Conservation (phyloP, 1,140 invertebrate species). For the Latrodectus geometricus region DNA sequence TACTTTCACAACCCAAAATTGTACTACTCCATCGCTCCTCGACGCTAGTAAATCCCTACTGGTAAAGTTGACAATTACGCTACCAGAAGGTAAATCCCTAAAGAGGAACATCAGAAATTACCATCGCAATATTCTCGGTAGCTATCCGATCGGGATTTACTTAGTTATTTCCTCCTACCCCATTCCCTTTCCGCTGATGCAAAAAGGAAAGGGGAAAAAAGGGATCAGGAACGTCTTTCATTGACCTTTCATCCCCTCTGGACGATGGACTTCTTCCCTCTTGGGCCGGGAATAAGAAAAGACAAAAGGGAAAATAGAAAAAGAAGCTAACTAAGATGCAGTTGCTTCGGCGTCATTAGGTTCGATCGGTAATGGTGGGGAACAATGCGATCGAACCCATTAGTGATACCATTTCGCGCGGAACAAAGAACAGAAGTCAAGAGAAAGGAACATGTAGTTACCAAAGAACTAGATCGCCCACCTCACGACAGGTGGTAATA, state of each 20-base stretch:
- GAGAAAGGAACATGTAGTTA: slow-evolving; percentile 29
- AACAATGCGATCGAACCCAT: slow-evolving; percentile 48
- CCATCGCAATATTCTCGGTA: no score
- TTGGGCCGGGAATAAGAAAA: not conserved
- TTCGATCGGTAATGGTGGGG: slow-evolving; percentile 46
- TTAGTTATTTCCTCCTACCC: not conserved
- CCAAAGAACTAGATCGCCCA: slow-evolving; percentile 26
- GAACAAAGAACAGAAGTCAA: slow-evolving; percentile 38
- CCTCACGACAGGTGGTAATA: slow-evolving; percentile 33
- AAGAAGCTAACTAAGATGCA: slow-evolving; percentile 51
- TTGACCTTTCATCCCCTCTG: slow-evolving; percentile 14
- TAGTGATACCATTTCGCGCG: slow-evolving; percentile 48
- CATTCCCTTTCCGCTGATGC: not conserved
- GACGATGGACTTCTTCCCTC: slow-evolving; percentile 23
- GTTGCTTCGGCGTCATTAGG: slow-evolving; percentile 56
- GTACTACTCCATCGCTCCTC: no score
- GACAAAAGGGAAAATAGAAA: slow-evolving; percentile 9
- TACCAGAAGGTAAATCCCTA: no score
- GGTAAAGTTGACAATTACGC: no score
- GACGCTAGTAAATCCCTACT: no score
- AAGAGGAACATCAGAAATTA: no score
- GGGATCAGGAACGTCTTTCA: not conserved
- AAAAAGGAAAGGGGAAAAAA: not conserved
- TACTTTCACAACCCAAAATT: no score
- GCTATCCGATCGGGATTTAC: no score